A percentile compares a stretch with the other conserved stretches of the same genome.
These are phyloP conservation scores for Hydrolagus colliei DNA, from an alignment of 2,797 vertebrate species.

Conservation along the genomic window DNA sequence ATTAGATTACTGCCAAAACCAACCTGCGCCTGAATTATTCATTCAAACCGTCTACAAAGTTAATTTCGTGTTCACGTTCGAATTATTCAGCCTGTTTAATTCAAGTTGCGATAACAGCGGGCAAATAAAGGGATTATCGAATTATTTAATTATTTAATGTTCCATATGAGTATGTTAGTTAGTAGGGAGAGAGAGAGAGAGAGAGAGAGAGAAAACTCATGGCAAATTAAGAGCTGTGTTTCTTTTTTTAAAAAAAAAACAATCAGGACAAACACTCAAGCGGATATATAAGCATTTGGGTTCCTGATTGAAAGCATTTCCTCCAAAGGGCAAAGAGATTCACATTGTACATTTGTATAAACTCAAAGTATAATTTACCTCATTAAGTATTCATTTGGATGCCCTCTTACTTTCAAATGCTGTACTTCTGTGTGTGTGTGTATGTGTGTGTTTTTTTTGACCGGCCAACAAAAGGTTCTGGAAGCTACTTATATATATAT, in stretches of 20 bases:
- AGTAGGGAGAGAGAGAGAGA: background rate
- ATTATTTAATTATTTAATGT: slow-evolving; percentile 27
- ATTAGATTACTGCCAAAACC: slow-evolving; percentile 78
- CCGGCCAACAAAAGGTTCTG: background rate
- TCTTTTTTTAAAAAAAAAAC: background rate
- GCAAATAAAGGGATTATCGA: slow-evolving; percentile 37
- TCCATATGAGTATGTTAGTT: background rate
- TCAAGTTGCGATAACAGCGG: slow-evolving; percentile 55
- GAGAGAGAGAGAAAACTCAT: background rate
- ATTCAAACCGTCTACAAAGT: slow-evolving; percentile 75
- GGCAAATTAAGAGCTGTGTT: background rate
- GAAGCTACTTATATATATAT: too few species aligned
- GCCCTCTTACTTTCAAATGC: slow-evolving; percentile 57
- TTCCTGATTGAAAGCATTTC: background rate
- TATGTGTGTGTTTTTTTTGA: background rate
- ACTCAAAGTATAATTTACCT: slow-evolving; percentile 90
- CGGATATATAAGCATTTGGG: background rate
- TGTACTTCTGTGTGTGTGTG: background rate
- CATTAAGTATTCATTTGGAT: slow-evolving; percentile 92
- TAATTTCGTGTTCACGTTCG: slow-evolving; percentile 80
- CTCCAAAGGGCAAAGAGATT: background rate
- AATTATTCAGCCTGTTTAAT: slow-evolving; percentile 74
- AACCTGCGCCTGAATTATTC: slow-evolving; percentile 75
- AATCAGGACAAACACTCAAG: background rate
- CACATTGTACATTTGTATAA: slow-evolving; percentile 66